Percentiles rank a stretch among this genome's conserved stretches.
These are phyloP conservation scores for Varanus komodoensis DNA, from an alignment of 2,113 vertebrate genomes.

Conservation along the genomic window DNA sequence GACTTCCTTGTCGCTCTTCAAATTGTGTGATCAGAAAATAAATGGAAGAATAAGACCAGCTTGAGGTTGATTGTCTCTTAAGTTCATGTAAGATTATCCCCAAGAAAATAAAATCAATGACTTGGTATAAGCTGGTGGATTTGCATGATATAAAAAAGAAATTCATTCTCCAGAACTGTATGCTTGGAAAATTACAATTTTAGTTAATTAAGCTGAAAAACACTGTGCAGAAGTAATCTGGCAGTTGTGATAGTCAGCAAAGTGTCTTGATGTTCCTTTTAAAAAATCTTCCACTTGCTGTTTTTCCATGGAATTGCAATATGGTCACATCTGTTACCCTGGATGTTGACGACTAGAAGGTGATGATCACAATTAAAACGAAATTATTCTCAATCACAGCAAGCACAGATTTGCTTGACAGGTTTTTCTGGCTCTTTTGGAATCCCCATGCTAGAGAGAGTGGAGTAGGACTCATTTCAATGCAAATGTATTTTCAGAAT, in stretches of 20 bases:
- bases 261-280: conserved; percentile 43
- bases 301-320: conserved; percentile 25
- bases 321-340: conserved; percentile 27
- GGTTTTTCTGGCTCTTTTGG: conserved; percentile 29
- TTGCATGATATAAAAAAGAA: conserved; percentile 55
- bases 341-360: conserved; percentile 28
- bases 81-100: conserved; percentile 56
- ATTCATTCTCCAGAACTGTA: conserved; percentile 58
- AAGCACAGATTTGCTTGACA: conserved; percentile 52
- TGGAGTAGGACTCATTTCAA: background rate
- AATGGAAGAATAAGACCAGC: conserved; percentile 46
- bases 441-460: conserved; percentile 17
- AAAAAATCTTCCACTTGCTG: conserved; percentile 50
- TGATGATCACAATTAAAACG: conserved; percentile 46
- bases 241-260: conserved; percentile 38
- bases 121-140: conserved; percentile 33
- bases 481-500: conserved; percentile 10
- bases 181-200: conserved; percentile 62
- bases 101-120: conserved; percentile 45
- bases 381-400: conserved; percentile 49
- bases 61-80: conserved; percentile 52
- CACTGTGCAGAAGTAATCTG: conserved; percentile 55
- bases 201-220: conserved; percentile 73
- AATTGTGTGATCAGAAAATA: conserved; percentile 28
- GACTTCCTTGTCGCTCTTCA: background rate